Conservation (phyloP, 2,113 vertebrate species). For the Perccottus glenii region DNA sequence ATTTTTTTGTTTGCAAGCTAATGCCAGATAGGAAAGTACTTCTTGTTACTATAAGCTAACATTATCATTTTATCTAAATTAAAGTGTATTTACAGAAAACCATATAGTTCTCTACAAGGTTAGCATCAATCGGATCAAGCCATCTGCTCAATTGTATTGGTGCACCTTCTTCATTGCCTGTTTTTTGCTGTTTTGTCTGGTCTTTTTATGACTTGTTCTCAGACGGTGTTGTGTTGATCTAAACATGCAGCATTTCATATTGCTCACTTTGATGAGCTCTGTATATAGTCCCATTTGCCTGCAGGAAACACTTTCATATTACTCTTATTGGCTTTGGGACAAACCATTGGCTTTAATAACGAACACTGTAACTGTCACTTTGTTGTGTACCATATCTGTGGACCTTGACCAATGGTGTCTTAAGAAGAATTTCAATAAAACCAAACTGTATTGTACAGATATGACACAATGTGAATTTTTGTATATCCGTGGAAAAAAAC, state of each 20-base stretch:
- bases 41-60: conserved; percentile 47
- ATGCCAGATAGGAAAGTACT: conserved; percentile 20
- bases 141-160: conserved; percentile 12
- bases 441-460: conserved; percentile 25
- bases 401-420: conserved; percentile 50
- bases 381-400: conserved; percentile 33
- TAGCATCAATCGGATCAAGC: conserved; percentile 30
- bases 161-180: conserved; percentile 13
- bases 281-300: conserved; percentile 61
- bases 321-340: conserved; percentile 42
- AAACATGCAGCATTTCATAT: conserved; percentile 32
- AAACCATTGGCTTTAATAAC: conserved; percentile 51
- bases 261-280: conserved; percentile 57
- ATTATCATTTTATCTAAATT: conserved; percentile 49
- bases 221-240: conserved; percentile 48
- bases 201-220: conserved; percentile 37
- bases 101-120: conserved; percentile 52
- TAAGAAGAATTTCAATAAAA: conserved; percentile 30
- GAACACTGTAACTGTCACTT: conserved; percentile 53
- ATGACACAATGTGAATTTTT: conserved; percentile 35
- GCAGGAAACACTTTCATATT: conserved; percentile 60
- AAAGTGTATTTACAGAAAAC: conserved; percentile 68
- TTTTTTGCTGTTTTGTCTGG: conserved; percentile 29
- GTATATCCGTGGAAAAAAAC: conserved; percentile 20
- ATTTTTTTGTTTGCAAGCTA: conserved; percentile 45